Conservation (phyloP, 2,888 invertebrate genomes). For the Eupithecia centaureata region DNA sequence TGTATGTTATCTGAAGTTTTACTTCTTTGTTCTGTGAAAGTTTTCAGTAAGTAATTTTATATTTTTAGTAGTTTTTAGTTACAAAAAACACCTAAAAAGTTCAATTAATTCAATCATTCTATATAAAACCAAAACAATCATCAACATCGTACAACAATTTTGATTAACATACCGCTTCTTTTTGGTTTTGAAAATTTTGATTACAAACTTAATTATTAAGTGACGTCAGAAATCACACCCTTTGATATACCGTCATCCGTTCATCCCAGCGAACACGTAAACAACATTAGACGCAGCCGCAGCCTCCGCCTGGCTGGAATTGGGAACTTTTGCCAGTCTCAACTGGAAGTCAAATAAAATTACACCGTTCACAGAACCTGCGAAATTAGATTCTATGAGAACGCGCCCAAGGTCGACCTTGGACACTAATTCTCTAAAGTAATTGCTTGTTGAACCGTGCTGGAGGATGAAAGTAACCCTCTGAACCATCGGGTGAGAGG, state of each 20-base stretch:
- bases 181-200: too few species aligned
- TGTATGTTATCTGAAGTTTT: too few species aligned
- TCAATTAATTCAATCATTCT: too few species aligned
- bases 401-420: background rate
- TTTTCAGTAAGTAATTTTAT: too few species aligned
- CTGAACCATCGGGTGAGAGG: background rate
- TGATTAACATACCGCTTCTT: too few species aligned
- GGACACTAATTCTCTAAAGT: background rate
- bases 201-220: background rate
- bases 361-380: background rate
- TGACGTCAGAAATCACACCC: background rate
- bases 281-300: background rate
- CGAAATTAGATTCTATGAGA: background rate
- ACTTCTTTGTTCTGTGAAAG: too few species aligned
- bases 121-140: too few species aligned
- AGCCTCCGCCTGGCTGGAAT: background rate
- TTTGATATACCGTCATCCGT: background rate
- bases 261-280: background rate
- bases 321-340: background rate
- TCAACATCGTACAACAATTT: too few species aligned
- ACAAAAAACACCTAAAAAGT: too few species aligned
- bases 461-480: background rate
- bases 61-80: too few species aligned
- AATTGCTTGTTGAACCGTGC: background rate
- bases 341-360: slow-evolving; percentile 1